Evolutionary conservation across 2,113 vertebrate genomes (phyloP), one percentile per base, ranked within the genome.

Genomic region (Macrotus californicus): DNA sequence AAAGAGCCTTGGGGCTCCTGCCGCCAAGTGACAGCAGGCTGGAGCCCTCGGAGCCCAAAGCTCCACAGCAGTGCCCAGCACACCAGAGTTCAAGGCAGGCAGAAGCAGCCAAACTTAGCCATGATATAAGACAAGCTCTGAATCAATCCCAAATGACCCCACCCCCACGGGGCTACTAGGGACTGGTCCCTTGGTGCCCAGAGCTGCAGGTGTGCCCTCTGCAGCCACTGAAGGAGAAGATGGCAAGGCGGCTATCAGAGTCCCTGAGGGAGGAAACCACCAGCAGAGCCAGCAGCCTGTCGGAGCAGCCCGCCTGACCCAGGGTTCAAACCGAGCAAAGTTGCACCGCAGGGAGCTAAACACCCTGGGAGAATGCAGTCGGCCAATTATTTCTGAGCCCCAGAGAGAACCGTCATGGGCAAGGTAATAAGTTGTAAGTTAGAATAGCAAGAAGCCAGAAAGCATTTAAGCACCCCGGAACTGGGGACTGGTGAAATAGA

Each of bases 311-410:
- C 0, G 3, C 64, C 19, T 54, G 66, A 94, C 75, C 89, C 59
- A 12, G 36, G 87, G 93, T 70, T 97, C 83, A 82, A 48, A 52
- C 24, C 22, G 12, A 89, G 69, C 50, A 48, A 46, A 70, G 31
- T 41, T 18, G 46, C 41, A 24, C 2, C 1, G 72, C 70, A 64
- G 2, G 6, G 18, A 59, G 69, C 88, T 83, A 36, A 54, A 31
- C 2, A 50, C 73, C 93, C 69, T 1, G 16, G 39, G 82, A 93
- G n/a, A 94, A 77, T 12, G n/a, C 41, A 50, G 64, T 2, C 6
- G 70, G 77, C 73, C 95, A 95, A 79, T 86, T 93, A 92, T 21
- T 86, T 92, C 85, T 50, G n/a, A 96, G 69, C 22, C 79, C 75
- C 56, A 48, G 73, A 46, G 61, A 95, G 22, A 94, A 82, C 83